These are phyloP conservation scores for Notocelia uddmanniana DNA, from an alignment of 2,888 invertebrate genomes.

Conservation along the genomic window DNA sequence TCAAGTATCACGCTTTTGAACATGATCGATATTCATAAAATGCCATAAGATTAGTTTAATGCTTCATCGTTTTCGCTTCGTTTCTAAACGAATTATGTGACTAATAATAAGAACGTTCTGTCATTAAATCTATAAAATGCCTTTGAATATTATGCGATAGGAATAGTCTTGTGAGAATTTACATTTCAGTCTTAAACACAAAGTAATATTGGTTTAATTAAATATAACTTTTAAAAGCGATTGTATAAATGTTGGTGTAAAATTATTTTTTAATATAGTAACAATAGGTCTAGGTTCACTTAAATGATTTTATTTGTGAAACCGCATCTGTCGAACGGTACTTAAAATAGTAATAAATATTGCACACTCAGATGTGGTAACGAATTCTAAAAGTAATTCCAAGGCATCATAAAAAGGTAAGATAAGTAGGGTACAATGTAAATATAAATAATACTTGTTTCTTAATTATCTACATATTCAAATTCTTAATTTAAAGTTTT, in stretches of 20 bases:
- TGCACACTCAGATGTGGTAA: conserved; percentile 45
- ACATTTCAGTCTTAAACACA: conserved; percentile 43
- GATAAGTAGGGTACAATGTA: conserved; percentile 40
- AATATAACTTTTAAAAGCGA: conserved; percentile 13
- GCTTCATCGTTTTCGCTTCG: conserved; percentile 19
- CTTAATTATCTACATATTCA: conserved; percentile 43
- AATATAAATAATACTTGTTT: conserved; percentile 46
- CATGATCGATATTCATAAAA: conserved; percentile 37
- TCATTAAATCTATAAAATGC: conserved; percentile 43
- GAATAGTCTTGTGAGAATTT: conserved; percentile 35
- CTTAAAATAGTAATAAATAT: conserved; percentile 40
- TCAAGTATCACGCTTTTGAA: conserved; percentile 19
- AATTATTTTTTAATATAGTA: conserved; percentile 19
- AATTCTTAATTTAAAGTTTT: conserved; percentile 35
- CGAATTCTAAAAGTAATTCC: conserved; percentile 42
- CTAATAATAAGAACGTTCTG: conserved; percentile 29
- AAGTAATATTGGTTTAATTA: conserved; percentile 25
- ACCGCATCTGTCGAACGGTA: conserved; percentile 15
- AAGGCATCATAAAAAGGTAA: conserved; percentile 39
- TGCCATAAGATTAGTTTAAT: conserved; percentile 43
- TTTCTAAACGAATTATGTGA: conserved; percentile 16
- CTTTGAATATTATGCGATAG: conserved; percentile 44
- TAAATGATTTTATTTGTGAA: conserved; percentile 17
- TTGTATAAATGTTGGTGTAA: conserved; percentile 17
- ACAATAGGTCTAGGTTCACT: conserved; percentile 24